Evolutionary conservation across 2,113 vertebrate genomes (phyloP).

Genomic region (Gadus chalcogrammus): DNA sequence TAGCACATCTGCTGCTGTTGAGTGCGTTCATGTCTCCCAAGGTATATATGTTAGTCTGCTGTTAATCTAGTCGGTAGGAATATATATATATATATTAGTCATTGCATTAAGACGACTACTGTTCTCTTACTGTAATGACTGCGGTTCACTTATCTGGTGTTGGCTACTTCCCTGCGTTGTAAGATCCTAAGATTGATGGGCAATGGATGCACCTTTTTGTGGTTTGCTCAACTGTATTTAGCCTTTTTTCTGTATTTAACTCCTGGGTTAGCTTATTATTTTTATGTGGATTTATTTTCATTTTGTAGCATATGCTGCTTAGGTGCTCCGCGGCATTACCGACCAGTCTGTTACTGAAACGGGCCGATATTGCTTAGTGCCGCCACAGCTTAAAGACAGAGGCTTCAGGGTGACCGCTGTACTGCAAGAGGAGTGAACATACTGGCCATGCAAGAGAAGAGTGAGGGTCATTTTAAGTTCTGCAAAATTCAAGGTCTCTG

Average conservation of each 20-base stretch:
- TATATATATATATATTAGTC: no score
- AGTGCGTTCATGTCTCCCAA: slow-evolving; percentile 17
- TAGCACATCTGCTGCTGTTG: slow-evolving; percentile 1
- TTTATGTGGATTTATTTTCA: neutral
- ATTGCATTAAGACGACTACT: no score
- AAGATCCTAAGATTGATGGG: slow-evolving; percentile 53
- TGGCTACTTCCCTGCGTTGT: neutral
- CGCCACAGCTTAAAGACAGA: slow-evolving; percentile 39
- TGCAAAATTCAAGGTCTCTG: slow-evolving; percentile 8
- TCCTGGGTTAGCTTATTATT: slow-evolving; percentile 16
- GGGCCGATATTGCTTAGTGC: slow-evolving; percentile 52
- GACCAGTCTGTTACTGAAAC: slow-evolving; percentile 32
- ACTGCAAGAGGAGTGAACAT: slow-evolving; percentile 25
- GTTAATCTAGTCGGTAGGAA: slow-evolving; percentile 19
- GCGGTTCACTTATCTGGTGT: no score
- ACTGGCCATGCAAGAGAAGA: slow-evolving; percentile 11
- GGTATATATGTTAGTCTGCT: neutral
- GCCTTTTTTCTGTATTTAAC: slow-evolving; percentile 33
- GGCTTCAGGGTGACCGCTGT: slow-evolving; percentile 44
- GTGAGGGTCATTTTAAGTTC: slow-evolving; percentile 21
- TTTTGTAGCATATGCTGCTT: slow-evolving; percentile 33
- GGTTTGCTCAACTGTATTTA: neutral
- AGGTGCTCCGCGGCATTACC: slow-evolving; percentile 27
- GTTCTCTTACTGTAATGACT: neutral
- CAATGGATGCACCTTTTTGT: slow-evolving; percentile 5